Conservation (phyloP, 2,888 invertebrate genomes). For the Diachrysia chrysitis region DNA sequence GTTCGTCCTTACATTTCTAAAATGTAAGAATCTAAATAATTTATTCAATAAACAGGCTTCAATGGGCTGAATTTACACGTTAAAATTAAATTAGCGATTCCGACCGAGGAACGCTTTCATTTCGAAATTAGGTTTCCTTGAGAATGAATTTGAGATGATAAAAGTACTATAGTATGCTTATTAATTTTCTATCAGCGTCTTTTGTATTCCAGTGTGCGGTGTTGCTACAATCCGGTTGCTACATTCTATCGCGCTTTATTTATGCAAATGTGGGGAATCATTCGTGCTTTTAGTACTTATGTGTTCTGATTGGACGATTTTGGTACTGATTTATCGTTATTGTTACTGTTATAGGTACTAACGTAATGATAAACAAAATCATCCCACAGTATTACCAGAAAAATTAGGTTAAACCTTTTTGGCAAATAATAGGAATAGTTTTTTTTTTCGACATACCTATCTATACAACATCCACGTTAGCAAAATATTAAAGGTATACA, state of each 20-base stretch:
- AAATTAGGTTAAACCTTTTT: neutral
- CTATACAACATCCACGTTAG: no score
- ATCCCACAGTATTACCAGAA: neutral
- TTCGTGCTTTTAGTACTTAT: neutral
- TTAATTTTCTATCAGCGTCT: slow-evolving; percentile 52
- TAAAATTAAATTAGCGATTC: slow-evolving; percentile 65
- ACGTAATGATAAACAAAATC: neutral
- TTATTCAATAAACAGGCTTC: slow-evolving; percentile 64
- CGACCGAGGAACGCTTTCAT: slow-evolving; percentile 54
- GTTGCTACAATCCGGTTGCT: slow-evolving; percentile 10
- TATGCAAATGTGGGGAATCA: slow-evolving; percentile 21
- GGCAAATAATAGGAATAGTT: no score
- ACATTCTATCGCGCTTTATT: slow-evolving; percentile 26
- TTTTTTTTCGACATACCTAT: no score
- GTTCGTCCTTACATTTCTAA: slow-evolving; percentile 47
- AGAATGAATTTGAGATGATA: slow-evolving; percentile 56
- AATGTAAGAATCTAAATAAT: slow-evolving; percentile 60
- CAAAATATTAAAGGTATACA: no score
- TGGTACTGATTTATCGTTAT: neutral
- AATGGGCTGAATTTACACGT: slow-evolving; percentile 64
- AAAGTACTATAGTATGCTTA: slow-evolving; percentile 51
- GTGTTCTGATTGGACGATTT: slow-evolving; percentile 1
- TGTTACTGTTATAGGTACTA: neutral
- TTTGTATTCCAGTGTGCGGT: slow-evolving; percentile 27
- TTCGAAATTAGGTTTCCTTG: slow-evolving; percentile 60